Percentiles rank a stretch among this genome's conserved stretches.
These are phyloP conservation scores for Motacilla tschutschensis DNA, from an alignment of 2,113 vertebrate species.

Conservation along the genomic window DNA sequence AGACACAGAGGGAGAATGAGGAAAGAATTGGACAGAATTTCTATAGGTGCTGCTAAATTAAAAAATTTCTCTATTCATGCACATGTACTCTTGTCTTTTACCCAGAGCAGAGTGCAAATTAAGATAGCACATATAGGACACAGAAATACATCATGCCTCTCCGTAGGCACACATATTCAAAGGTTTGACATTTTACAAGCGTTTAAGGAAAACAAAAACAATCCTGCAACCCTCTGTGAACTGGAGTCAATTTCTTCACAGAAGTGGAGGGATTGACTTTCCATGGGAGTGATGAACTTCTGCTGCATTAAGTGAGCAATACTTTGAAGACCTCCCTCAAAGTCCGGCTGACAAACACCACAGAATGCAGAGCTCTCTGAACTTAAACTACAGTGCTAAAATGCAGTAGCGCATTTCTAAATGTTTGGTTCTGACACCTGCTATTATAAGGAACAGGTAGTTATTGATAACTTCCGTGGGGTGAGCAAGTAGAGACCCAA, in stretches of 20 bases:
- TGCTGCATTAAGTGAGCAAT: background rate
- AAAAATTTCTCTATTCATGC: background rate
- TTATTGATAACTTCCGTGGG: background rate
- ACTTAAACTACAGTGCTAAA: background rate
- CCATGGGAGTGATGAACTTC: background rate
- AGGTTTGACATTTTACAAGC: background rate
- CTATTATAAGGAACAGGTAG: background rate
- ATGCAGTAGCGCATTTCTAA: background rate
- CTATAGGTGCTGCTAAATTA: conserved; percentile 1
- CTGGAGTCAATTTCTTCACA: background rate
- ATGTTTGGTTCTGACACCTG: background rate
- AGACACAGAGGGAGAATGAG: background rate
- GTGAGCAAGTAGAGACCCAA: background rate
- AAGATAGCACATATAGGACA: background rate
- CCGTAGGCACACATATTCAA: background rate
- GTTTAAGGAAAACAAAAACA: background rate
- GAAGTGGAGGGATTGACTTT: background rate
- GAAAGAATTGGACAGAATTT: conserved; percentile 17
- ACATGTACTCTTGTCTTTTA: background rate
- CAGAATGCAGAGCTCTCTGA: background rate
- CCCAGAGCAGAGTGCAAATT: background rate
- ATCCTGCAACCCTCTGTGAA: background rate
- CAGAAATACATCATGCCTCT: background rate
- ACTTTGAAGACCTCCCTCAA: background rate
- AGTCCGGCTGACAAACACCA: background rate